phyloP scores from a whole-genome alignment of 2,113 vertebrate genomes.

The Mirounga angustirostris region DNA sequence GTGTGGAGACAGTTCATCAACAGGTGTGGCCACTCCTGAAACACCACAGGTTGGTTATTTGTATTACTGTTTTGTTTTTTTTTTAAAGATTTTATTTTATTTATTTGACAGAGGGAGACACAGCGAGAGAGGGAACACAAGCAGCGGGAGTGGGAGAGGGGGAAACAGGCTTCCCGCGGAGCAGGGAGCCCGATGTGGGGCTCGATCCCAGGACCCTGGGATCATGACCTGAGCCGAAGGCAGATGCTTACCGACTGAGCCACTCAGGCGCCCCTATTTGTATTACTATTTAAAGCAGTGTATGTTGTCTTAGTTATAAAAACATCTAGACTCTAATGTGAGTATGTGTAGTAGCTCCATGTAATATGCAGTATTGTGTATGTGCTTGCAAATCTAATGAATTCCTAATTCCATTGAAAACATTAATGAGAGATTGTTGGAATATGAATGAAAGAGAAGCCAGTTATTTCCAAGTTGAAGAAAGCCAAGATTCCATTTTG shows the following conservation, averaged over 20 bases:
- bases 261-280: background rate
- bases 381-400: constrained; percentile 58
- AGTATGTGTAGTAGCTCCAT: background rate
- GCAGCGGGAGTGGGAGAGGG: no score
- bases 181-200: no score
- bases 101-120: no score
- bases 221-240: no score
- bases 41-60: constrained; percentile 79
- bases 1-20: constrained; percentile 75
- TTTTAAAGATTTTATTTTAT: no score
- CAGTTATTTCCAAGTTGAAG: constrained; percentile 55
- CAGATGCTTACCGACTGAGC: no score
- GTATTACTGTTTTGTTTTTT: constrained; percentile 52
- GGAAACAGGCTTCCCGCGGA: no score
- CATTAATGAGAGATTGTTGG: constrained; percentile 43
- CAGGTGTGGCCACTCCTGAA: constrained; percentile 61
- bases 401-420: constrained; percentile 52
- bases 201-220: no score
- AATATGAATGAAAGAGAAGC: constrained; percentile 45
- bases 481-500: constrained; percentile 55
- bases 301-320: constrained; percentile 38
- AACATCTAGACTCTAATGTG: constrained; percentile 14
- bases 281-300: constrained; percentile 54
- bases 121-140: no score
- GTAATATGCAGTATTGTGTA: background rate